Base-by-base conservation (phyloP, 2,797 vertebrate genomes). In the Syngnathus acus region DNA sequence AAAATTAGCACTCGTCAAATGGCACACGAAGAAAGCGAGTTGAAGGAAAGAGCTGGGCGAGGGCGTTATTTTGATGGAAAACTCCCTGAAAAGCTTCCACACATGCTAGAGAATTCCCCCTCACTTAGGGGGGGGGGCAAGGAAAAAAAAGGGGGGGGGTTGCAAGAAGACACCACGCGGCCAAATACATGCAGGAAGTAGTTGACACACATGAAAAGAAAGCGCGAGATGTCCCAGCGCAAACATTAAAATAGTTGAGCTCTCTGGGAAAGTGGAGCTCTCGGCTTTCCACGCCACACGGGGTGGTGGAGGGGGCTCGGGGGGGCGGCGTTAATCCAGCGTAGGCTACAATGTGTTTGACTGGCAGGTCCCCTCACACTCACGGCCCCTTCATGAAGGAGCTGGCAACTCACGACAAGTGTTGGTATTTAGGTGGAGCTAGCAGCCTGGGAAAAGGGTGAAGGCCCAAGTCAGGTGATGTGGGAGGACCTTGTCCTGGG, bases 61-160 rank as follows among this genome's bases (percentile, higher is more conserved):
- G 65, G 72, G 77, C 64, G 68, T 26, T 87, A 81, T 88, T 89
- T 85, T 85, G 76, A 88, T 88, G 86, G 81, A 90, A 84, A 88
- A 85, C 87, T 89, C 86, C 83, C 82, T 87, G 82, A 87, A 89
- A 91, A 87, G 84, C 86, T 65, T 84, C 83, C 87, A 87, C 87
- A 90, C 90, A 89, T 89, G 50, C 50, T 21, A 80, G 83, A 91
- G 84, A 91, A 89, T 90, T 88, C 83, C 87, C 86, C 84, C 84
- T 59, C 17, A 17, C 80, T 51, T 47, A 19, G 19, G 48, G 55
- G 78, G 73, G 79, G 45, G 71, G 73, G 67, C 63, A 47, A 37
- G 65, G 58, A 58, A 9, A 40, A 5, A 13, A 17, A 68, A 55
- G 50, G 76, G 60, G 39, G 21, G 64, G 3, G 54, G 55, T 74